These are phyloP conservation scores for Drosophila melanogaster DNA, from an alignment of 1,140 invertebrate species.

Conservation along the genomic window DNA sequence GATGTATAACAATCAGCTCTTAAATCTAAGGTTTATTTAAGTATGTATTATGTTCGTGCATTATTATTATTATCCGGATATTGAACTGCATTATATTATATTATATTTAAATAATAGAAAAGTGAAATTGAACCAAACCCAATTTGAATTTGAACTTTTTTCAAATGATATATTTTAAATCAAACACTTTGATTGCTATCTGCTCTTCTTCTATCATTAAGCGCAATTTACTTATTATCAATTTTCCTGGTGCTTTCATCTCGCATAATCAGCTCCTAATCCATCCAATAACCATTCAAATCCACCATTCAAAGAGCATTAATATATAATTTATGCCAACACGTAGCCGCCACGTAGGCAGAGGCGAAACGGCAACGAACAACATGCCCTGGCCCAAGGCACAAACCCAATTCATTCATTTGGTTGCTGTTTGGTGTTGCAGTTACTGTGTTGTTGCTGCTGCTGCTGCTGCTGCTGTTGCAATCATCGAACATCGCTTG, in stretches of 20 bases:
- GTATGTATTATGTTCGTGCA: no score
- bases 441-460: constrained; percentile 7
- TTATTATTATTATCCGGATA: no score
- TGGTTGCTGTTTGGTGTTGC: constrained; percentile 39
- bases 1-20: no score
- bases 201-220: no score
- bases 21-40: no score
- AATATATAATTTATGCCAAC: constrained; percentile 69
- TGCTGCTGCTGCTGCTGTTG: constrained; percentile 53
- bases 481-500: constrained; percentile 75
- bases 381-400: constrained; percentile 59
- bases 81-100: no score
- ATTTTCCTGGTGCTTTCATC: not conserved
- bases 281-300: constrained; percentile 10
- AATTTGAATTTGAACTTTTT: constrained; percentile 4
- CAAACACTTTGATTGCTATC: not conserved
- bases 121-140: no score
- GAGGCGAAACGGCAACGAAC: constrained; percentile 20
- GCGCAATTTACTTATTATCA: not conserved
- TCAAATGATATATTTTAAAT: no score
- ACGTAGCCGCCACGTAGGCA: constrained; percentile 68
- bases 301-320: constrained; percentile 33
- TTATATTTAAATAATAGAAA: no score
- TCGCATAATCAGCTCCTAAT: not conserved
- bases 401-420: constrained; percentile 71